phyloP scores from a whole-genome alignment of 2,888 invertebrate species.

The Automeris io region DNA sequence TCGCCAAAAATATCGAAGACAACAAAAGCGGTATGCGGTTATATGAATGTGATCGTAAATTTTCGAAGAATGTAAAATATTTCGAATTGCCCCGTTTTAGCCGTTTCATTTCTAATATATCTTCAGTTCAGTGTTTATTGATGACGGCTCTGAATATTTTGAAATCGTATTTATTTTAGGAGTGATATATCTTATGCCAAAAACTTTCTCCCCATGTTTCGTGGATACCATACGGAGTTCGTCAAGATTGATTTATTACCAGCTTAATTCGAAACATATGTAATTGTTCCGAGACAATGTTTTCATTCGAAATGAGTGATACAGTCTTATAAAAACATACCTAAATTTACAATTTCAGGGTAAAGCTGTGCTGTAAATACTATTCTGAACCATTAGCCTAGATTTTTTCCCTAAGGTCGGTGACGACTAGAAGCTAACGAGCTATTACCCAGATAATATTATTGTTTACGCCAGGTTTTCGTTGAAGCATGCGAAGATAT shows the following conservation, averaged over 20 bases:
- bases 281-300: background rate
- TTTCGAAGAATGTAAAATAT: slow-evolving; percentile 29
- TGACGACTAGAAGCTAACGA: background rate
- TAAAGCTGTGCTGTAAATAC: background rate
- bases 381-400: background rate
- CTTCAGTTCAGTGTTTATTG: slow-evolving; percentile 15
- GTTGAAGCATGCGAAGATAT: background rate
- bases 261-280: background rate
- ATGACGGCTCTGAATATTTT: slow-evolving; percentile 10
- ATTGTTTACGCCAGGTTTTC: background rate
- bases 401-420: background rate
- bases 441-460: background rate
- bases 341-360: background rate
- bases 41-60: slow-evolving; percentile 29
- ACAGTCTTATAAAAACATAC: background rate
- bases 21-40: slow-evolving; percentile 14
- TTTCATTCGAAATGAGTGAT: background rate
- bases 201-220: background rate
- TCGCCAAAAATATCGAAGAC: slow-evolving; percentile 20
- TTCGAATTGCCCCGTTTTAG: slow-evolving; percentile 20
- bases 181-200: background rate
- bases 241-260: background rate
- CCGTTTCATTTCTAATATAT: background rate
- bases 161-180: slow-evolving; percentile 15
- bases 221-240: background rate